Evolutionary conservation across 2,888 invertebrate genomes (phyloP).

Genomic region (Mycalesis mineus): DNA sequence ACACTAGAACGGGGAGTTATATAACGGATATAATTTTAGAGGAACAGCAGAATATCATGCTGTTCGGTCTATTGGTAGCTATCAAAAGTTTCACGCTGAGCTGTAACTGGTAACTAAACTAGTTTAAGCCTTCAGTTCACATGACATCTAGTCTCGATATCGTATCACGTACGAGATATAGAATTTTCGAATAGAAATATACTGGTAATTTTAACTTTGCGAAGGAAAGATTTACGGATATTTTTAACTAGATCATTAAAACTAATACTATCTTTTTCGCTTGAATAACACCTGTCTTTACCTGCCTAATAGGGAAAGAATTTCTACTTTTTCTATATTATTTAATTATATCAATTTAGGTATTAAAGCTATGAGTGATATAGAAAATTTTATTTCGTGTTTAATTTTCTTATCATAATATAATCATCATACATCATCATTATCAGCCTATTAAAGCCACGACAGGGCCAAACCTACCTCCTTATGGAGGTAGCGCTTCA

Average conservation of each 20-base stretch:
- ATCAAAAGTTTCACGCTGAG: conserved; percentile 15
- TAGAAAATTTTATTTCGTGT: too few species aligned
- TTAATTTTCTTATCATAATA: too few species aligned
- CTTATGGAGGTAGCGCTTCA: too few species aligned
- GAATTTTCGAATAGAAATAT: not conserved
- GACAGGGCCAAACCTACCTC: too few species aligned
- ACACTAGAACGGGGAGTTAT: not conserved
- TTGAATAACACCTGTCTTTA: too few species aligned
- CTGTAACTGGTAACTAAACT: conserved; percentile 12
- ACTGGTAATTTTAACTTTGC: not conserved
- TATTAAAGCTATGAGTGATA: too few species aligned
- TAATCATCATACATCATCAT: too few species aligned
- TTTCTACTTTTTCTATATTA: too few species aligned
- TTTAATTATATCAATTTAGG: too few species aligned
- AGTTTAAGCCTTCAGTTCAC: conserved; percentile 12
- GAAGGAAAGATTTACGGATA: not conserved
- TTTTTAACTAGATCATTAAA: not conserved
- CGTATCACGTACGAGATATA: conserved; percentile 1
- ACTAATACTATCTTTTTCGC: too few species aligned
- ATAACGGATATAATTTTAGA: conserved; percentile 1
- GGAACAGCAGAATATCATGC: conserved; percentile 10
- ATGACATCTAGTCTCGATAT: conserved; percentile 12
- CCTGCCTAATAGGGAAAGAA: too few species aligned
- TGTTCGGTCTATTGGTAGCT: conserved; percentile 12
- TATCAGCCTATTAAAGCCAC: too few species aligned